Evolutionary conservation across 2,888 invertebrate genomes (phyloP), one percentile per base, ranked within the genome.

Genomic region (Drosophila macrothrix): DNA sequence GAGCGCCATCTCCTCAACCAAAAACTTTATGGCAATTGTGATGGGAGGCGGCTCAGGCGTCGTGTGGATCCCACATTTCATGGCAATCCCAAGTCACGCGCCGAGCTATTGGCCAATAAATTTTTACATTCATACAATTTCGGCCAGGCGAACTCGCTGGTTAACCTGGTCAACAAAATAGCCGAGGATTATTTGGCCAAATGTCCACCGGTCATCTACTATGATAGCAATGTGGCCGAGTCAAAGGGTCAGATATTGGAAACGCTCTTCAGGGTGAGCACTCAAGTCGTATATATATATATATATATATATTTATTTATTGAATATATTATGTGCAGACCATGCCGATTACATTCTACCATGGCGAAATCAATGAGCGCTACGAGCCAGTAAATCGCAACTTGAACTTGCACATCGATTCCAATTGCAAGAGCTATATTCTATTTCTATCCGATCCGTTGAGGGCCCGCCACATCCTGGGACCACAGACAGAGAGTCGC

Each of bases 181-280:
- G 94, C 95, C 1, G 56, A 93, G 1, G 94, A 94, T 12, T 95
- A 96, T 92, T 91, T 96, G 33, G 93, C 92, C n/a, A 95, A 95
- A 67, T 96, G 96, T 83, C 95, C 95, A 1, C 95, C 96, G 2
- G 94, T 95, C 3, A 94, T 96, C 71, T 94, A 96, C n/a, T 96
- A 96, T 80, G 96, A 96, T 71, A 93, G 86, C 67, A 93, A 93
- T 87, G 94, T 95, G 1, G 95, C 95, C 89, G 92, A 94, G 5
- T 94, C 94, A 43, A 95, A 95, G 59, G 94, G 93, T 56, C 93
- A 94, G 49, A 86, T 96, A 16, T 90, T 96, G 78, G 94, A 95
- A 91, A 94, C 94, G 69, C 92, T 96, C 0, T 94, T 96, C 49
- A 91, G 90, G 85, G 93, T 92, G 70, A 60, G 74, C 28, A 31